These are phyloP conservation scores for Atta cephalotes DNA, from an alignment of 1,140 invertebrate genomes.

Conservation along the genomic window DNA sequence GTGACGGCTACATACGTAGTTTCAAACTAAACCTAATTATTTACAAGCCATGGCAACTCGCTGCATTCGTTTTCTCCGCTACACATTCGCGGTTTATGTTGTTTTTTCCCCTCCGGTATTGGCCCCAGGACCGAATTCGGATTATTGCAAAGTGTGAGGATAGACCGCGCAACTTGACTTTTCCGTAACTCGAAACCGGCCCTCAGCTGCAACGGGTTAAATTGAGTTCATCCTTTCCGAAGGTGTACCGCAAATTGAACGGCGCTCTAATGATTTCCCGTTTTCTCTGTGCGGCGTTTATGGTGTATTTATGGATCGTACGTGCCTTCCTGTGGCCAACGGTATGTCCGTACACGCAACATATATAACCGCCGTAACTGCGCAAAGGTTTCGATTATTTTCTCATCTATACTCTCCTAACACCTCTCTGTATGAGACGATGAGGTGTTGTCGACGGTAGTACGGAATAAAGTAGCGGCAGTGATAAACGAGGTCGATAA, in stretches of 20 bases:
- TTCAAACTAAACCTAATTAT: slow-evolving; percentile 56
- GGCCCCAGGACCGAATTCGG: background rate
- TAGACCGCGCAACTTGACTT: slow-evolving; percentile 11
- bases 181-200: slow-evolving; percentile 50
- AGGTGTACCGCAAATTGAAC: slow-evolving; percentile 71
- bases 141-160: slow-evolving; percentile 53
- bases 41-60: slow-evolving; percentile 19
- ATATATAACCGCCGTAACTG: slow-evolving; percentile 31
- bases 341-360: background rate
- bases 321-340: slow-evolving; percentile 37
- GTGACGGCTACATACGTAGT: slow-evolving; percentile 24
- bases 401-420: slow-evolving; percentile 38
- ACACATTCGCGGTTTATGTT: slow-evolving; percentile 25
- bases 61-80: background rate
- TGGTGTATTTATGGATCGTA: slow-evolving; percentile 65
- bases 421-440: background rate
- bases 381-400: slow-evolving; percentile 59
- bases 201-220: slow-evolving; percentile 63
- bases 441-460: slow-evolving; percentile 44
- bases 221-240: slow-evolving; percentile 70
- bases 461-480: slow-evolving; percentile 56
- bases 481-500: slow-evolving; percentile 63
- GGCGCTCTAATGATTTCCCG: slow-evolving; percentile 69
- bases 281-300: slow-evolving; percentile 64
- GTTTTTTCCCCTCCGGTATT: slow-evolving; percentile 36